A percentile compares a stretch with the other conserved stretches of the same genome.
Conservation (phyloP, 92 coral and sea anemone species). For the Zoanthus sansibaricus region DNA sequence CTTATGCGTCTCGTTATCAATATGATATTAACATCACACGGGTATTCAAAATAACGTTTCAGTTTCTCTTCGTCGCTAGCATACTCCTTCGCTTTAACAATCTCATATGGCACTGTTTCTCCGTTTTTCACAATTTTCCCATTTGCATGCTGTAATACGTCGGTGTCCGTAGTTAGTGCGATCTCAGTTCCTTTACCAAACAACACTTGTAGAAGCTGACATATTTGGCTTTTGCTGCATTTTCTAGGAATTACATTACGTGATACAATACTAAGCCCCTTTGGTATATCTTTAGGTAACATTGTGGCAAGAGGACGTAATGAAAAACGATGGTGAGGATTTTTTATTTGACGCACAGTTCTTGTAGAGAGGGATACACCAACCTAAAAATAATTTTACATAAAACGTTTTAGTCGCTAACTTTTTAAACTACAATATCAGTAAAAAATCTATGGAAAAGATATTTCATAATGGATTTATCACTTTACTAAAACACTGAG, state of each 20-base stretch:
- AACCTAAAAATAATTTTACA: constrained; percentile 56
- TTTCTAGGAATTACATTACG: constrained; percentile 58
- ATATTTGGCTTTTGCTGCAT: constrained; percentile 63
- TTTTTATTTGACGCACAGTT: constrained; percentile 46
- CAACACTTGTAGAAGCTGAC: constrained; percentile 76
- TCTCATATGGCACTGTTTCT: too few species aligned
- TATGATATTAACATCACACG: too few species aligned
- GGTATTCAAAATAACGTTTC: too few species aligned
- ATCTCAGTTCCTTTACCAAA: constrained; percentile 78
- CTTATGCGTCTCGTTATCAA: too few species aligned
- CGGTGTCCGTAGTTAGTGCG: constrained; percentile 43
- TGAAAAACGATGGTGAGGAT: constrained; percentile 64
- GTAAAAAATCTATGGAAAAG: neutral
- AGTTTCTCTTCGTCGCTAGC: too few species aligned
- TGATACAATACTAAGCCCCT: constrained; percentile 78
- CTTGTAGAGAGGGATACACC: constrained; percentile 85
- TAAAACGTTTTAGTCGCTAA: neutral
- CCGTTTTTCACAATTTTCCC: too few species aligned
- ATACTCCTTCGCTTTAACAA: too few species aligned
- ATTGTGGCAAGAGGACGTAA: constrained; percentile 75
- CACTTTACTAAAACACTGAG: too few species aligned
- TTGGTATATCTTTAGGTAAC: constrained; percentile 73
- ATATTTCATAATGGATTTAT: neutral
- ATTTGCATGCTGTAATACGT: neutral
- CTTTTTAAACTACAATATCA: neutral